Evolutionary conservation across 1,140 invertebrate genomes (phyloP), one percentile per base, ranked within the genome.

Genomic region (Drosophila lacteicornis): DNA sequence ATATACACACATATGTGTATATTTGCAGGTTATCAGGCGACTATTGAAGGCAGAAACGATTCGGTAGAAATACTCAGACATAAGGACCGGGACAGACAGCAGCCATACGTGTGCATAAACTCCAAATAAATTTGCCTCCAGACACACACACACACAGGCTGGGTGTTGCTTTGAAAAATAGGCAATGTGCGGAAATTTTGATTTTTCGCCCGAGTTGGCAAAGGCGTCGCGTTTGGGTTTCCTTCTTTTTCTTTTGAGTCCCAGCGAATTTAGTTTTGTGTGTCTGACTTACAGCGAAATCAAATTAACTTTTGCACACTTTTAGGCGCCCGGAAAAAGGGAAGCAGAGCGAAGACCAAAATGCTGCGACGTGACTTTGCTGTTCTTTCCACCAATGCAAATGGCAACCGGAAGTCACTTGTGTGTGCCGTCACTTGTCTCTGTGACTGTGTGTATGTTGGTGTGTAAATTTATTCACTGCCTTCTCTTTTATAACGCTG

Each of bases 131-230:
- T 70, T 86, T 79, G 46, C 50, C 51, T 49, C 15, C 73, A 47
- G 33, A 49, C 45, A 53, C 50, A 55, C 8, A 30, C 22, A 19
- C 33, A 19, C 42, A 22, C 17, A 40, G 19, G 57, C 38, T 17
- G 19, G 42, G 55, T 50, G 60, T 51, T 62, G 46, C 45, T 83
- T 77, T 77, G 71, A 60, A 80, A 82, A 90, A 77, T 85, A 90
- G 85, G 85, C 85, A 85, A 91, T 85, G 75, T 90, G 82, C 68
- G 85, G 85, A 90, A 90, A 90, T 90, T 90, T 90, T 90, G 86
- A 90, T 90, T 90, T 90, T 90, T 91, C 85, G 85, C 86, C 82
- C 83, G 60, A 90, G 65, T 82, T 90, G 68, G 84, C 85, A 88
- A 68, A 63, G 59, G 61, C 62, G 42, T 47, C 60, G 71, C 40